Percentiles rank a stretch among this genome's conserved stretches.
Evolutionary conservation across 2,113 vertebrate species (phyloP).

Genomic region (Solenodon paradoxus): DNA sequence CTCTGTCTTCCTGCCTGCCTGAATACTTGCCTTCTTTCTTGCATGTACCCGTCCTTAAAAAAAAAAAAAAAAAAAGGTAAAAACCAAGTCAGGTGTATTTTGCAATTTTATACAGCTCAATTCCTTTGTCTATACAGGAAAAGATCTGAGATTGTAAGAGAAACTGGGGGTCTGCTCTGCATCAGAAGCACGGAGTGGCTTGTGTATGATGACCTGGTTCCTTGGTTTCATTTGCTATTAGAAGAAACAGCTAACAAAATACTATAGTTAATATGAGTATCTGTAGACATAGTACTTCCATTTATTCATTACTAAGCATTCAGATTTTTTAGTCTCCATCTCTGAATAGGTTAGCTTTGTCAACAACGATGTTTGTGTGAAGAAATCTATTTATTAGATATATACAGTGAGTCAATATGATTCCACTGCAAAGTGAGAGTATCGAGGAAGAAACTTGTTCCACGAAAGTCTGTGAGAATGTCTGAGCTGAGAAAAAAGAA

Average conservation of each 20-base stretch:
- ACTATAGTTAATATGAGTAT: background rate
- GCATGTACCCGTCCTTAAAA: too few species aligned
- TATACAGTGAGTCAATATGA: background rate
- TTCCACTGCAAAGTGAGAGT: background rate
- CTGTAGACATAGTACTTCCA: background rate
- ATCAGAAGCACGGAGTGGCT: background rate
- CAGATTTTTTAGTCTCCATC: background rate
- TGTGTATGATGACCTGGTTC: background rate
- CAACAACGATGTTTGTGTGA: background rate
- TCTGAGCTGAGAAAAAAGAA: background rate
- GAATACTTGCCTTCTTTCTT: too few species aligned
- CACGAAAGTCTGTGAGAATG: background rate
- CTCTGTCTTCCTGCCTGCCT: too few species aligned
- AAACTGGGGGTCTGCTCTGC: background rate
- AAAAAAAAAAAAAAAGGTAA: too few species aligned
- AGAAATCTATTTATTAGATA: background rate
- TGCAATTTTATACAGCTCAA: background rate
- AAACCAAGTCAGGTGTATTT: background rate
- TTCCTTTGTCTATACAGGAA: background rate
- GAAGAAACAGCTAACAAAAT: background rate
- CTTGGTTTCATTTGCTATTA: constrained; percentile 10
- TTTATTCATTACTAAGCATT: background rate
- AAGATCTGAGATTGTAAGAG: constrained; percentile 24
- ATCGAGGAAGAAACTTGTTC: background rate
- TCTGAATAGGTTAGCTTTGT: background rate